phyloP scores from a whole-genome alignment of 2,797 vertebrate species.

The Hapalemur alaotrensis region DNA sequence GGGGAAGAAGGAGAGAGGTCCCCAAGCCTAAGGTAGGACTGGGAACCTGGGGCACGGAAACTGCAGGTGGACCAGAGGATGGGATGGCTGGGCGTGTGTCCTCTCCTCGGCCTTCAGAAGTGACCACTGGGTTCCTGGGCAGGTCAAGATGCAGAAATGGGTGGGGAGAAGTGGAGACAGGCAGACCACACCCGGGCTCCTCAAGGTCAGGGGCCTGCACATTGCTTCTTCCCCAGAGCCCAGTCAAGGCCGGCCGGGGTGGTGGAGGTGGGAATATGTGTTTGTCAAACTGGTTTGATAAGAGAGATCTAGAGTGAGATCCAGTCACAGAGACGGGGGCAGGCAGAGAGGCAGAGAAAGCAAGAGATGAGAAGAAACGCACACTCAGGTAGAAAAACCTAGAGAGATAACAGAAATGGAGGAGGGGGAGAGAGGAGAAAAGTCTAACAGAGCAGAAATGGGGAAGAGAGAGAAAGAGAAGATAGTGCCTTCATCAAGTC shows the following conservation, averaged over 20 bases:
- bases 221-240: not conserved
- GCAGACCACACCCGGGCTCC: not conserved
- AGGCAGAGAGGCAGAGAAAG: not conserved
- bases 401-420: not conserved
- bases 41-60: not conserved
- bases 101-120: not conserved
- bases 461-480: not conserved
- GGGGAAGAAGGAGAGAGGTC: not conserved
- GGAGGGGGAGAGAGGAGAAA: not conserved
- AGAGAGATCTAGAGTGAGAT: not conserved
- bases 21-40: not conserved
- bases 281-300: not conserved
- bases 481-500: constrained; percentile 29
- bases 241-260: not conserved
- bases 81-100: not conserved
- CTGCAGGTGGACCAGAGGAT: too few species aligned
- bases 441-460: not conserved
- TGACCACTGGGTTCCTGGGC: not conserved
- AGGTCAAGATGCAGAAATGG: not conserved
- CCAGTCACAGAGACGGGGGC: not conserved
- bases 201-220: not conserved
- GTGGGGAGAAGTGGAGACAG: not conserved
- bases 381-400: not conserved
- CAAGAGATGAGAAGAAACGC: not conserved
- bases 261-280: too few species aligned